Base-by-base conservation (phyloP, 2,797 vertebrate genomes). In the Ptychadena robeensis region DNA sequence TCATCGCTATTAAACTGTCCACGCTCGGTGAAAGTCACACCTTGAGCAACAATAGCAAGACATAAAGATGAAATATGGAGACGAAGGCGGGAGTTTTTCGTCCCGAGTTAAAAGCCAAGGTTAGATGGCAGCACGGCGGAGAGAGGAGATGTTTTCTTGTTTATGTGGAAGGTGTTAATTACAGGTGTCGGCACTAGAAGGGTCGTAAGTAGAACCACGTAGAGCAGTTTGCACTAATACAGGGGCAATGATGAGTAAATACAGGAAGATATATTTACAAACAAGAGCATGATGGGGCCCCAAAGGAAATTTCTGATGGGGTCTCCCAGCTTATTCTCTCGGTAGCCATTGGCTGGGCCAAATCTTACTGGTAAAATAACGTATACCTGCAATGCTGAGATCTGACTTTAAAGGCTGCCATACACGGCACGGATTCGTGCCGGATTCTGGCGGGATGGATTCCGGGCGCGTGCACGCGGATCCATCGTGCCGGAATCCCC, bases 1-100 rank as follows among this genome's bases (percentile, higher is more conserved):
- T 73, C 82, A 86, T 85, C 66, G 72, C 83, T 59, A 86, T 86
- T 75, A 65, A 86, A 61, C 81, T 86, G 86, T 85, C 59, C 61
- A 68, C 85, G 86, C 37, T 48, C 53, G 81, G 82, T 88, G 86
- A 90, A 87, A 86, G 87, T 88, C 66, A 86, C 83, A 82, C 85
- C 82, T 84, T 73, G 22, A 80, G 72, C 40, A 59, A 86, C 53
- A 86, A 83, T 81, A 57, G 75, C 75, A 84, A 86, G 82, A 34
- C 65, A 84, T 87, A 57, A 86, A 85, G 82, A 73, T 81, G 72
- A 73, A 67, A 71, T 6, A 25, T 30, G 66, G 68, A 44, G 6
- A 32, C 57, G 69, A 68, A 30, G n/a, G 57, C 61, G 3, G 75
- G 63, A 37, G 59, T 30, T 53, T 37, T 61, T 37, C 69, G 63